Percentiles rank a stretch among this genome's conserved stretches.
Evolutionary conservation across 2,888 invertebrate species (phyloP).

Genomic region (Aproaerema taeniolella): DNA sequence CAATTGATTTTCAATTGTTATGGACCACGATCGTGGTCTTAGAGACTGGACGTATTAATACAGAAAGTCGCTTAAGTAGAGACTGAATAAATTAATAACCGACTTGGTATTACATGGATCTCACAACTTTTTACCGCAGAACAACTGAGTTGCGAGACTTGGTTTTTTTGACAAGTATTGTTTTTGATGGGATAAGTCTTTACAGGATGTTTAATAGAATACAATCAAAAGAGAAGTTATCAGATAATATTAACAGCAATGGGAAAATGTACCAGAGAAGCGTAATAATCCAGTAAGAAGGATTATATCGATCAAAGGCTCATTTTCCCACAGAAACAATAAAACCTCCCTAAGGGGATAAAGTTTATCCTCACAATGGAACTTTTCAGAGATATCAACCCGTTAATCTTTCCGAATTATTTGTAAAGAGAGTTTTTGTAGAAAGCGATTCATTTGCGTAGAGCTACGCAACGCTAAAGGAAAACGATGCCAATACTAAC

Average conservation of each 20-base stretch:
- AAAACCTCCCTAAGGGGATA: background rate
- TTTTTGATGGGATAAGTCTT: background rate
- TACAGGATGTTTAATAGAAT: background rate
- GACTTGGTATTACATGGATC: too few relatives aligned
- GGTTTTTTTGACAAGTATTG: background rate
- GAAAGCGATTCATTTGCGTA: too few relatives aligned
- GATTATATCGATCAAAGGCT: slow-evolving; percentile 10
- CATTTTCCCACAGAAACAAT: slow-evolving; percentile 3
- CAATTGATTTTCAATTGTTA: too few relatives aligned
- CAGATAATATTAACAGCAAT: slow-evolving; percentile 44
- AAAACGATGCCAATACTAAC: background rate
- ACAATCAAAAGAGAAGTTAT: slow-evolving; percentile 5
- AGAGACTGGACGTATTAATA: too few relatives aligned
- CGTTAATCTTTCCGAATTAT: background rate
- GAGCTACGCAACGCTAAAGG: background rate
- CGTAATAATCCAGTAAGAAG: slow-evolving; percentile 6
- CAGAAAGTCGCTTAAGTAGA: too few relatives aligned
- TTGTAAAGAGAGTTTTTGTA: too few relatives aligned
- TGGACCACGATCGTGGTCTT: too few relatives aligned
- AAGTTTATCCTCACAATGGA: background rate
- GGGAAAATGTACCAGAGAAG: slow-evolving; percentile 37
- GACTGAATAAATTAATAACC: too few relatives aligned
- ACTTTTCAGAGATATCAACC: background rate
- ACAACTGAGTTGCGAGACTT: background rate
- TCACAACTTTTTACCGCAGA: too few relatives aligned